Base-by-base conservation (phyloP, 2,888 invertebrate species). In the Heliconius hortense region DNA sequence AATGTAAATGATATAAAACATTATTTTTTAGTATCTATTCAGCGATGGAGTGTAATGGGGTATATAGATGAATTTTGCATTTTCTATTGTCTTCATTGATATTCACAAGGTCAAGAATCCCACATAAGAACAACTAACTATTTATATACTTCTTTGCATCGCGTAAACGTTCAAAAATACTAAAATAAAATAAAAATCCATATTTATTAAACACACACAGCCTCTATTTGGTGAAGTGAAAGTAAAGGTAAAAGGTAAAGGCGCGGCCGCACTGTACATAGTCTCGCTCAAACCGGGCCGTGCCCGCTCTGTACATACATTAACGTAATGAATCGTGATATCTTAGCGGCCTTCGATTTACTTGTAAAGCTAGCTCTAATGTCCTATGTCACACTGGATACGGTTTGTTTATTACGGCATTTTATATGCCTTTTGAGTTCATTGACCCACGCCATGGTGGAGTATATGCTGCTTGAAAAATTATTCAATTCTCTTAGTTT, bases 341-440 rank as follows among this genome's bases (percentile, higher is more conserved):
- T 91, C 88, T 89, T 93, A 93, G 94, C 94, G 94, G 94, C 94
- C 94, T 94, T 94, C 90, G 90, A 93, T 92, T 91, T 89, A 92
- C 90, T 92, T 93, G 92, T 93, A 93, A 92, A 92, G 92, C 90
- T 93, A 93, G 93, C 86, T 90, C 86, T 93, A 93, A 89, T 88
- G 87, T 88, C 74, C 76, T 76, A 74, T 70, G 76, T 73, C 75
- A 77, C 77, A 72, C 73, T 77, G 73, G 75, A 76, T 74, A 73
- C 73, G 75, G 74, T 76, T 74, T 72, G 68, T 35, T n/a, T 76
- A 64, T 72, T n/a, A n/a, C n/a, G n/a, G 43, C 31, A 67, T 68
- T 39, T 48, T 7, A 48, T 18, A 48, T 7, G 48, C 48, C 18
- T 72, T 76, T 75, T 62, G 26, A 53, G 75, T 77, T 72, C 39